These are phyloP conservation scores for Heliconius hortense DNA, from an alignment of 2,888 invertebrate species.

Conservation along the genomic window DNA sequence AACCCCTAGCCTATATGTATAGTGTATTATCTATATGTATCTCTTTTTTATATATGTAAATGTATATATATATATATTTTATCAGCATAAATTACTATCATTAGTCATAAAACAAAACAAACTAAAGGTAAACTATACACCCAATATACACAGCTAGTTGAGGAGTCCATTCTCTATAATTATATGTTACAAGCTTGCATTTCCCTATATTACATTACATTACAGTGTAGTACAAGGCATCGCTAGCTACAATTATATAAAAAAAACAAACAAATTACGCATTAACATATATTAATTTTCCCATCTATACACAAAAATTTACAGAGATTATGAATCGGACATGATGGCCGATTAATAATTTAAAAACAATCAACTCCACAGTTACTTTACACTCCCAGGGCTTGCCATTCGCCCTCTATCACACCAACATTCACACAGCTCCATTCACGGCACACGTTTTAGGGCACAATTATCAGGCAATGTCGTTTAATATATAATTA, in stretches of 20 bases:
- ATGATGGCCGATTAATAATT: constrained; percentile 66
- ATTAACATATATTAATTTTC: constrained; percentile 79
- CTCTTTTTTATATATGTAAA: constrained; percentile 67
- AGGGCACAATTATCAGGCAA: constrained; percentile 75
- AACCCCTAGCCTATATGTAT: constrained; percentile 81
- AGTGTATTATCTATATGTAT: constrained; percentile 78
- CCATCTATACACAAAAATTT: constrained; percentile 79
- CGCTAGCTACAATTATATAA: constrained; percentile 57
- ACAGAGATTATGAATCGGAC: constrained; percentile 77
- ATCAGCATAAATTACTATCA: constrained; percentile 81
- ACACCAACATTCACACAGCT: constrained; percentile 52
- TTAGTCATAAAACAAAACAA: constrained; percentile 73
- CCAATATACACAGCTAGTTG: constrained; percentile 78
- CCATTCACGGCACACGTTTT: constrained; percentile 67
- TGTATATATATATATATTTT: constrained; percentile 65
- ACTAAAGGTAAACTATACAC: constrained; percentile 78
- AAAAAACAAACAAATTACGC: constrained; percentile 67
- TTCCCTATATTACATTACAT: constrained; percentile 60
- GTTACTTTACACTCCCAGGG: constrained; percentile 47
- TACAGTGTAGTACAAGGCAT: constrained; percentile 67
- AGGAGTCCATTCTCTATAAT: constrained; percentile 68
- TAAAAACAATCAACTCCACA: constrained; percentile 56
- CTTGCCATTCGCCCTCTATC: constrained; percentile 47
- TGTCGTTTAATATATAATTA: constrained; percentile 50
- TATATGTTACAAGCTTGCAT: constrained; percentile 76